Conservation (phyloP, 2,113 vertebrate genomes). For the Cyanocitta stelleri region DNA sequence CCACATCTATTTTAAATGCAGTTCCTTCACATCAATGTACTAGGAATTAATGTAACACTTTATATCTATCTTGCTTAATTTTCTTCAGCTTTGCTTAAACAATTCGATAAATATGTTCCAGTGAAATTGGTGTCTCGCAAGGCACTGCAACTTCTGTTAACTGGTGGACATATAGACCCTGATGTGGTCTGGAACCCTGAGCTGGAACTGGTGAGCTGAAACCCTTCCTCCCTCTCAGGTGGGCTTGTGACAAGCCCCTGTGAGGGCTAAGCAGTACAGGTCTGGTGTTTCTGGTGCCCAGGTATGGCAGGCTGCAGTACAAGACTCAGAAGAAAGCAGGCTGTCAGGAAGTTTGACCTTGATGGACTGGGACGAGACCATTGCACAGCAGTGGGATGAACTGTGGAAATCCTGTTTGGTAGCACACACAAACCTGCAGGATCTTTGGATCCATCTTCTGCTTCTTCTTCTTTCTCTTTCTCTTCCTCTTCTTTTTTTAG, state of each 20-base stretch:
- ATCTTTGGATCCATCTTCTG: not conserved
- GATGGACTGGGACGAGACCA: rapidly evolving
- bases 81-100: not conserved
- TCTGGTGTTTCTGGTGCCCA: not conserved
- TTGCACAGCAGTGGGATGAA: not conserved
- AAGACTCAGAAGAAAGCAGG: not conserved
- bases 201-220: not conserved
- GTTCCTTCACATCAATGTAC: not conserved
- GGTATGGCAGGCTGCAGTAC: not conserved
- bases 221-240: not conserved
- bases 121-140: not conserved
- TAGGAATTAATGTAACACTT: not conserved
- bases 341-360: not conserved
- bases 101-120: not conserved
- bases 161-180: not conserved
- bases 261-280: not conserved
- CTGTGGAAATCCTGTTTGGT: not conserved
- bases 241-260: not conserved
- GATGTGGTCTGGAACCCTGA: no score
- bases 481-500: not conserved
- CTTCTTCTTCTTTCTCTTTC: not conserved
- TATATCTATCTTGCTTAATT: not conserved
- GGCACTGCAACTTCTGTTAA: not conserved
- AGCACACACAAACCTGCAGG: not conserved
- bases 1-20: not conserved